These are phyloP conservation scores for Mylabris phalerata DNA, from an alignment of 1,140 invertebrate species.

Conservation along the genomic window DNA sequence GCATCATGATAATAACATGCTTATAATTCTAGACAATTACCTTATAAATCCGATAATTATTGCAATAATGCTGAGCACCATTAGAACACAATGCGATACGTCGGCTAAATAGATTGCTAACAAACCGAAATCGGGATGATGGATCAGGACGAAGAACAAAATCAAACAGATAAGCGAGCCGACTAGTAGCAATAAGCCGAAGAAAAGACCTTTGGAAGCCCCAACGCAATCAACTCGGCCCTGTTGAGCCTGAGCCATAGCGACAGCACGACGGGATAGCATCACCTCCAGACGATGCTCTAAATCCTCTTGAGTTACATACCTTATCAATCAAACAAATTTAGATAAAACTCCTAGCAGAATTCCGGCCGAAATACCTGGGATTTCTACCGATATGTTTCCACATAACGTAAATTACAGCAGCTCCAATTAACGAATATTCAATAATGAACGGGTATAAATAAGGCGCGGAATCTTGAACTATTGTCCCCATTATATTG, in stretches of 20 bases:
- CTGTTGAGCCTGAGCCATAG: constrained; percentile 69
- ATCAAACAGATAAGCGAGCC: constrained; percentile 89
- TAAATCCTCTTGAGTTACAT: constrained; percentile 74
- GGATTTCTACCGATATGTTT: constrained; percentile 85
- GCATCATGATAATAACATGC: background rate
- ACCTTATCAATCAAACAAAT: constrained; percentile 34
- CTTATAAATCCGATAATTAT: constrained; percentile 85
- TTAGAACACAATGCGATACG: constrained; percentile 80
- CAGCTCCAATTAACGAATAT: constrained; percentile 93
- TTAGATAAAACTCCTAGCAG: background rate
- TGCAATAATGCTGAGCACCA: constrained; percentile 79
- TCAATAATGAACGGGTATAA: constrained; percentile 95
- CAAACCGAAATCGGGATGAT: constrained; percentile 68
- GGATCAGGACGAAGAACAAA: constrained; percentile 88
- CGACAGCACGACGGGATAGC: constrained; percentile 73
- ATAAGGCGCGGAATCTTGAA: constrained; percentile 84
- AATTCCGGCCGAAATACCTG: constrained; percentile 42
- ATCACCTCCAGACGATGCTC: constrained; percentile 78
- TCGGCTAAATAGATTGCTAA: constrained; percentile 86
- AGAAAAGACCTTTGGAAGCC: constrained; percentile 89
- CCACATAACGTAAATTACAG: constrained; percentile 97
- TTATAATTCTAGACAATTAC: constrained; percentile 44
- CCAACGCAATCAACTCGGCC: constrained; percentile 86
- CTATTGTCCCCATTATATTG: constrained; percentile 90
- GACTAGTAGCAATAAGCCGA: constrained; percentile 81